Conservation (phyloP, 2,797 vertebrate genomes). For the Amblyraja radiata region DNA sequence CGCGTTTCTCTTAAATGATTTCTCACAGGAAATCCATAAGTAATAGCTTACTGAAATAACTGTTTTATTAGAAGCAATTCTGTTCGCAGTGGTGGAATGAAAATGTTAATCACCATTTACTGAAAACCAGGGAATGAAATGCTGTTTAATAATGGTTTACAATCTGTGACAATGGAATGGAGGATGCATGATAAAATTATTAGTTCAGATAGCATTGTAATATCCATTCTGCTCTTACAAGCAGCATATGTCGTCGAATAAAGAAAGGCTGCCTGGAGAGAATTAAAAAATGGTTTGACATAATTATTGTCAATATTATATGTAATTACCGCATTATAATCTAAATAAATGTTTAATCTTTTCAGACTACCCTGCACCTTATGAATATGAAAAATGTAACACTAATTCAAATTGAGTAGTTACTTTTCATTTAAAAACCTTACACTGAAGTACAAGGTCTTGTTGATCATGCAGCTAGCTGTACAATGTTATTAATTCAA, state of each 20-base stretch:
- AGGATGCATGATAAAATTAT: slow-evolving; percentile 26
- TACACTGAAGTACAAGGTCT: neutral
- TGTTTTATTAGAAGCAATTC: slow-evolving; percentile 31
- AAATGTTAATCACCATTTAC: slow-evolving; percentile 35
- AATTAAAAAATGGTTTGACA: slow-evolving; percentile 1
- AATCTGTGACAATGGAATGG: neutral
- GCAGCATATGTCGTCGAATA: neutral
- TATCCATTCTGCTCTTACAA: neutral
- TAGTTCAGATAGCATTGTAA: neutral
- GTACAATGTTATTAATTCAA: slow-evolving; percentile 29
- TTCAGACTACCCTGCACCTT: neutral
- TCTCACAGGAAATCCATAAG: slow-evolving; percentile 37
- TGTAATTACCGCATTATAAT: slow-evolving; percentile 14
- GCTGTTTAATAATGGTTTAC: slow-evolving; percentile 26
- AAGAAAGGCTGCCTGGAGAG: neutral
- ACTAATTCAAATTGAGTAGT: neutral
- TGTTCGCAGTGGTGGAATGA: slow-evolving; percentile 27
- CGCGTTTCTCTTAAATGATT: slow-evolving; percentile 25
- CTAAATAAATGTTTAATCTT: neutral
- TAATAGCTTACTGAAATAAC: slow-evolving; percentile 33
- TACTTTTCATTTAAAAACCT: slow-evolving; percentile 23
- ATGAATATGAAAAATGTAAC: slow-evolving; percentile 25
- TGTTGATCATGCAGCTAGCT: neutral
- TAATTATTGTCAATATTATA: slow-evolving; percentile 22
- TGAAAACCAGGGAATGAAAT: slow-evolving; percentile 24